Evolutionary conservation across 1,140 invertebrate species (phyloP), one percentile per base, ranked within the genome.

Genomic region (Thaumatotibia leucotreta): DNA sequence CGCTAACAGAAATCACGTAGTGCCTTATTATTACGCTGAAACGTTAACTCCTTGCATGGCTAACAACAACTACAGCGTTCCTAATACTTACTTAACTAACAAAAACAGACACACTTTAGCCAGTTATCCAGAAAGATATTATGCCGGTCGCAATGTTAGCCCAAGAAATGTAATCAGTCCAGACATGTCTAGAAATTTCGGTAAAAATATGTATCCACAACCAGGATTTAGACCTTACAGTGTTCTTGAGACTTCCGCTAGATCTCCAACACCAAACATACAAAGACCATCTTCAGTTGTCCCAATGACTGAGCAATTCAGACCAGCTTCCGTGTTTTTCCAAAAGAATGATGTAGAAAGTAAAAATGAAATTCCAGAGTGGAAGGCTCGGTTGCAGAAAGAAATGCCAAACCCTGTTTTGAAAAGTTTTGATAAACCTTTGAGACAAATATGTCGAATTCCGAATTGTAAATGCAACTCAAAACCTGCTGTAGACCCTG

Each of bases 1-100:
- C 65, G 80, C 86, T 86, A 91, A 91, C 76, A 82, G 85, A 75
- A 91, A 91, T 75, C 84, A 88, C 75, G 80, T 90, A 75, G 84
- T 89, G 14, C 88, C 88, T 52, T 91, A 91, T 65, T 91, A 91
- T 62, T 91, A 91, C 58, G 86, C 86, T 1, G 88, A 91, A 81
- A 91, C 88, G 14, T 63, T 86, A 77, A 82, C 77, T 14, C 82
- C 82, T 29, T 80, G 85, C 85, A 83, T 83, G 83, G 81, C 85
- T 70, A 88, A 88, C 62, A 88, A 86, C 33, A 69, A 86, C 32
- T 85, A 84, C 63, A 86, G 80, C 70, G 74, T 83, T 62, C 84
- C 83, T 72, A 83, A 83, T 63, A 71, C 75, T 65, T 77, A 81
- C 66, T 61, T 71, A 17, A 69, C 72, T 61, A 77, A 72, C 50